Evolutionary conservation across 2,888 invertebrate genomes (phyloP), one percentile per base, ranked within the genome.

Genomic region (Dendrolimus houi): DNA sequence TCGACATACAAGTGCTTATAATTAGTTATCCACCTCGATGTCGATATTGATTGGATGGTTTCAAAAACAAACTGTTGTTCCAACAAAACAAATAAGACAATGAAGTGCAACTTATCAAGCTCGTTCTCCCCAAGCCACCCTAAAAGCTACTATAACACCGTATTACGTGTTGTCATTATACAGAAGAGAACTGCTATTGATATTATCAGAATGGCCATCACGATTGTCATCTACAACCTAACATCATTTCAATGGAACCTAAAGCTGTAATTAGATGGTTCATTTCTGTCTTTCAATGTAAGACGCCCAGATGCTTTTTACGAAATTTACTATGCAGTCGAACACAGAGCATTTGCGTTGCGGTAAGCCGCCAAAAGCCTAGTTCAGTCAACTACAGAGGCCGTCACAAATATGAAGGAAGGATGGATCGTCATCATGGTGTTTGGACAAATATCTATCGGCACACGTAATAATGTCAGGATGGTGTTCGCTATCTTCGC

Each of bases 51-150:
- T 83, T 74, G 85, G 71, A 65, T 63, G 65, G 69, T 69, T 62
- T 60, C 62, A 52, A 67, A 72, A 75, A 86, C 80, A 80, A 81
- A 86, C 79, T 72, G 79, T 74, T 70, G 74, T 71, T 75, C 71
- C 75, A 75, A 79, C 73, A 64, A 70, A 84, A 86, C 86, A 82
- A 86, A 87, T 84, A 85, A 83, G 79, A 77, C 66, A 64, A 62
- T 66, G 63, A 65, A 67, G 62, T 65, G 67, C 80, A 77, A 86
- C 86, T 85, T 86, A 87, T 85, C 85, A 84, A 57, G 68, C 71
- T 66, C 47, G 47, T 47, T 47, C 47, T 9, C 47, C 47, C 47
- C 1, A 47, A 12, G 12, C 1, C 9, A 9, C 47, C 47, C 47
- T 47, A 47, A 47, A 47, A 10, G 47, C 47, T 47, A 47, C 47